A percentile compares a stretch with the other conserved stretches of the same genome.
These are phyloP conservation scores for Orthonyx spaldingii DNA, from an alignment of 2,113 vertebrate species.

Conservation along the genomic window DNA sequence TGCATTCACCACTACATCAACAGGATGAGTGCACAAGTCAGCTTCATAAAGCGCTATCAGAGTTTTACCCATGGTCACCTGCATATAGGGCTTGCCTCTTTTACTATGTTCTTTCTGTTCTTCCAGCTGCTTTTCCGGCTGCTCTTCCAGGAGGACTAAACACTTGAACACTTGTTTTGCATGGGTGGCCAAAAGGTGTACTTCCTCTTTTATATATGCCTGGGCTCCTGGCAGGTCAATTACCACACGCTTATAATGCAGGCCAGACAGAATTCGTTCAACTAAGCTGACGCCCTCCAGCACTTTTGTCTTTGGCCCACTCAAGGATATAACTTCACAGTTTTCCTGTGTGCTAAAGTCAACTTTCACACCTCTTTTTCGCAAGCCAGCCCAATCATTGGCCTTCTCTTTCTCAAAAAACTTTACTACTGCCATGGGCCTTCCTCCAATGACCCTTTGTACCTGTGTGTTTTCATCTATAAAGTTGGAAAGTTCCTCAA, in stretches of 20 bases:
- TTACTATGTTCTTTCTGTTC: neutral
- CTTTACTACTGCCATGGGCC: conserved; percentile 32
- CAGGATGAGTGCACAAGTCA: conserved; percentile 72
- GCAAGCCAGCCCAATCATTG: neutral
- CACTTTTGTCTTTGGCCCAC: conserved; percentile 71
- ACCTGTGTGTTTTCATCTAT: conserved; percentile 71
- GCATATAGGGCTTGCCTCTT: conserved; percentile 34
- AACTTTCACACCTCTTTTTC: conserved; percentile 55
- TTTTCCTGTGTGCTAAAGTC: conserved; percentile 1
- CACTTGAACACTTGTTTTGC: conserved; percentile 60
- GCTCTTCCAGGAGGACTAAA: conserved; percentile 71
- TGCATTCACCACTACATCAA: conserved; percentile 77
- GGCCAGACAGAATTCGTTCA: conserved; percentile 8
- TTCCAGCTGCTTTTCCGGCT: neutral
- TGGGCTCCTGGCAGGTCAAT: conserved; percentile 73
- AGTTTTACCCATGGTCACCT: conserved; percentile 51
- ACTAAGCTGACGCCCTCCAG: conserved; percentile 33
- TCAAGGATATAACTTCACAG: conserved; percentile 66
- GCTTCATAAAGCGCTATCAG: conserved; percentile 68
- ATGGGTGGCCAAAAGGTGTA: neutral
- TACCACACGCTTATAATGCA: conserved; percentile 44
- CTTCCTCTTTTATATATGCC: conserved; percentile 69
- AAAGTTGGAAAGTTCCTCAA: conserved; percentile 64
- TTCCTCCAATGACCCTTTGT: conserved; percentile 54
- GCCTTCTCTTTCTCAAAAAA: conserved; percentile 69